Percentiles rank a stretch among this genome's conserved stretches.
Evolutionary conservation across 2,113 vertebrate species (phyloP).

Genomic region (Anseranas semipalmata): DNA sequence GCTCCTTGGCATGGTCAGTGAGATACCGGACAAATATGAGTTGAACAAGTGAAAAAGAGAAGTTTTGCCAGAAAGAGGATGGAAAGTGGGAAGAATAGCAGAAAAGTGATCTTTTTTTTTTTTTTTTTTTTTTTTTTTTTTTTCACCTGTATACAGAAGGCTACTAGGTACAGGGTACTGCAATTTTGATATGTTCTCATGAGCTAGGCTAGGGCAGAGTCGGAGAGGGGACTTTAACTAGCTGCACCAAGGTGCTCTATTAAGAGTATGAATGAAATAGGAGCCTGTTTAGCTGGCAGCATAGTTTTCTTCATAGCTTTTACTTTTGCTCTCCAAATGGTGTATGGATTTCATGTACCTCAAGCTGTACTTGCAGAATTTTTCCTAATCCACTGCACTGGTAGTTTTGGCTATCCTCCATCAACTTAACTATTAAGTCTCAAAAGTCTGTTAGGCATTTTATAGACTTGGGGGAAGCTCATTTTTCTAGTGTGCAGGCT

Average conservation of each 20-base stretch:
- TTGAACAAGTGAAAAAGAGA: neutral
- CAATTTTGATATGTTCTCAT: neutral
- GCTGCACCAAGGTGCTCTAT: neutral
- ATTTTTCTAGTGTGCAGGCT: neutral
- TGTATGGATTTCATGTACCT: neutral
- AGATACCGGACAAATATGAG: neutral
- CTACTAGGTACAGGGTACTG: neutral
- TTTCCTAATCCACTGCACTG: neutral
- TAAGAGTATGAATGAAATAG: neutral
- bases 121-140: neutral
- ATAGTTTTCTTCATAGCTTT: neutral
- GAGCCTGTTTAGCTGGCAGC: neutral
- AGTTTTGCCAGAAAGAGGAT: neutral
- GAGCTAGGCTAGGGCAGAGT: neutral
- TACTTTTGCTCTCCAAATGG: neutral
- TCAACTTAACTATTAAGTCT: neutral
- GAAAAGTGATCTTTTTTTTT: too few species aligned
- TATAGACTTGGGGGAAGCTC: neutral
- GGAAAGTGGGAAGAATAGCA: neutral
- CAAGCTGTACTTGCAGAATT: neutral
- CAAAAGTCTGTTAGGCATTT: constrained; percentile 19
- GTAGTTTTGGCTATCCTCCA: constrained; percentile 50
- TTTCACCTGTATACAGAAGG: neutral
- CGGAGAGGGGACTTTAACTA: neutral
- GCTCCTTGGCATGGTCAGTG: neutral